Percentiles rank a stretch among this genome's conserved stretches.
phyloP scores from a whole-genome alignment of 2,888 invertebrate species.

The Agrochola circellaris region DNA sequence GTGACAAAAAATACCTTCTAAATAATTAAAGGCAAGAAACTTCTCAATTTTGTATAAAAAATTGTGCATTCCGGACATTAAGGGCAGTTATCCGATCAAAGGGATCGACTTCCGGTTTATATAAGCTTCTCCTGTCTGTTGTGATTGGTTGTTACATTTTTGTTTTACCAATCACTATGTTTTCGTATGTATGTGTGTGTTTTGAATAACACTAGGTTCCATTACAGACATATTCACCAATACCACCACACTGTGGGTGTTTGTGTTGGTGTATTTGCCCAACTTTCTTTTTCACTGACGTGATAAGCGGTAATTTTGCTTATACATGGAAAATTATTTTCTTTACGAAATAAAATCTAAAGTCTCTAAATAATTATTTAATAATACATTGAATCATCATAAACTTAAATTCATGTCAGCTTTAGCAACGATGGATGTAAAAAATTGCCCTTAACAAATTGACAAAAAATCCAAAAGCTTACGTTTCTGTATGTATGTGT shows the following conservation, averaged over 20 bases:
- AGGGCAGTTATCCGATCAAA: neutral
- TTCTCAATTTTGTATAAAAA: neutral
- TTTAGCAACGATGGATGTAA: neutral
- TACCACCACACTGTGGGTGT: neutral
- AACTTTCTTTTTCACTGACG: neutral
- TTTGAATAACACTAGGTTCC: neutral
- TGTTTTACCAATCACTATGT: slow-evolving; percentile 13
- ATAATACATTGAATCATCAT: no score
- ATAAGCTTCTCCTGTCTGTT: neutral
- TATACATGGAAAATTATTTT: neutral
- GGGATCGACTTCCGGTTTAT: neutral
- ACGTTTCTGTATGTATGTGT: neutral
- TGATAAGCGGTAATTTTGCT: slow-evolving; percentile 2
- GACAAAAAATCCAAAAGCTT: neutral
- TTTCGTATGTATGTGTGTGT: slow-evolving; percentile 8
- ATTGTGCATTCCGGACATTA: neutral
- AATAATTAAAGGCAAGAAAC: neutral
- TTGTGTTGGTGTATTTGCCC: neutral
- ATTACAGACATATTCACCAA: neutral
- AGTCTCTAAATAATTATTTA: no score
- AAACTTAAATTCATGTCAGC: neutral
- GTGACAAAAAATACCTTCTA: neutral
- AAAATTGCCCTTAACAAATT: neutral
- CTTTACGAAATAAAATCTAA: neutral
- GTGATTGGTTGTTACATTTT: slow-evolving; percentile 28